phyloP scores from a whole-genome alignment of 2,888 invertebrate genomes.

The Diogma glabrata region DNA sequence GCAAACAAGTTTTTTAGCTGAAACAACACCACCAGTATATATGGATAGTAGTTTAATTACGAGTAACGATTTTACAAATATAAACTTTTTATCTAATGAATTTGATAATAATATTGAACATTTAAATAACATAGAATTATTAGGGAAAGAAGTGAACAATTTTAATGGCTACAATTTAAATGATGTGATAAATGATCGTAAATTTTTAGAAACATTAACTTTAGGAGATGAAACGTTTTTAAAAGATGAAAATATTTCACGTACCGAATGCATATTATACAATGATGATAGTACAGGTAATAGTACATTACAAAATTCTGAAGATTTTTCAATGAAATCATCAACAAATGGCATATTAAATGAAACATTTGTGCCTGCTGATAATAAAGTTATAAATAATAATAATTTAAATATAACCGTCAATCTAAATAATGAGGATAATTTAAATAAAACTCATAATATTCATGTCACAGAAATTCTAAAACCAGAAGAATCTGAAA shows the following conservation, averaged over 20 bases:
- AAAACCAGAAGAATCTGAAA: not conserved
- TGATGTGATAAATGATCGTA: conserved; percentile 33
- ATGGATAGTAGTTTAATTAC: conserved; percentile 33
- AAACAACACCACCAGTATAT: conserved; percentile 34
- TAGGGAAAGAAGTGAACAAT: not conserved
- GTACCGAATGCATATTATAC: conserved; percentile 23
- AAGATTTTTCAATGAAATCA: conserved; percentile 8
- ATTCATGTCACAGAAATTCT: too few species aligned
- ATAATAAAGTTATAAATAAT: not conserved
- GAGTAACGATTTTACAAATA: conserved; percentile 32
- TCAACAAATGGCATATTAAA: not conserved
- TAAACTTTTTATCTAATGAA: conserved; percentile 17
- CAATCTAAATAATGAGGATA: conserved; percentile 13
- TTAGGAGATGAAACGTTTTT: conserved; percentile 32
- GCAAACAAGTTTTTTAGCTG: conserved; percentile 34
- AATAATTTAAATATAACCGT: conserved; percentile 1
- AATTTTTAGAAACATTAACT: conserved; percentile 31
- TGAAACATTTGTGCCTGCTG: conserved; percentile 1
- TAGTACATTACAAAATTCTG: conserved; percentile 34
- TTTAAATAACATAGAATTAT: conserved; percentile 1
- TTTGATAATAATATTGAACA: conserved; percentile 9
- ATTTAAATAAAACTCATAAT: too few species aligned
- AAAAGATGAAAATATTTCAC: conserved; percentile 32
- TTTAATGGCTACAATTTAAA: conserved; percentile 28
- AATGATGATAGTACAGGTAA: conserved; percentile 23